Conservation (phyloP, 1,140 invertebrate species). For the Cyphomyrmex costatus region DNA sequence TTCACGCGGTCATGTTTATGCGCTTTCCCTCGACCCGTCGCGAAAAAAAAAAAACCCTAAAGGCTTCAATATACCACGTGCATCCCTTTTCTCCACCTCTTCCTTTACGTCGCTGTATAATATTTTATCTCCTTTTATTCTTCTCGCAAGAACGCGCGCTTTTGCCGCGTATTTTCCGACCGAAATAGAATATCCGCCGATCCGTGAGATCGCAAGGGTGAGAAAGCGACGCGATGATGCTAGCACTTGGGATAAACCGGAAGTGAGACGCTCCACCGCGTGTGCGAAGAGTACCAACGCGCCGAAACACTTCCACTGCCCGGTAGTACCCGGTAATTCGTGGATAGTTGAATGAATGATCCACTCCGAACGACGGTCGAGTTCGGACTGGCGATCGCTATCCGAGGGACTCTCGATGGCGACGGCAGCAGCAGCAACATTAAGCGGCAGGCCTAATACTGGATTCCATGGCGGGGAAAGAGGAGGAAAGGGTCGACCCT, state of each 20-base stretch:
- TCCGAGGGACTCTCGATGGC: not conserved
- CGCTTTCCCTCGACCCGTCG: not conserved
- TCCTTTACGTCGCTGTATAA: not conserved
- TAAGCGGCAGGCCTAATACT: constrained; percentile 20
- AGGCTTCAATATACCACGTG: constrained; percentile 31
- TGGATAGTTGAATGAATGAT: not conserved
- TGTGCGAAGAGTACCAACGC: not conserved
- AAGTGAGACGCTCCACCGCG: not conserved
- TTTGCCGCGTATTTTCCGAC: not conserved
- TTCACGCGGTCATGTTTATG: not conserved
- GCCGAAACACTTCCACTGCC: not conserved
- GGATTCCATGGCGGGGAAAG: not conserved
- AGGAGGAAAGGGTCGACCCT: constrained; percentile 9
- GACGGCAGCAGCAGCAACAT: not conserved
- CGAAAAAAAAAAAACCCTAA: not conserved
- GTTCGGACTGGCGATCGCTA: not conserved
- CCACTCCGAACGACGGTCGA: constrained; percentile 4
- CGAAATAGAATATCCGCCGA: constrained; percentile 16
- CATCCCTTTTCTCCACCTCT: not conserved
- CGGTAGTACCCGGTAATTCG: not conserved
- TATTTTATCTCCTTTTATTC: not conserved
- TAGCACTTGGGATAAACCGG: not conserved
- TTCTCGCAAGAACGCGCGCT: not conserved
- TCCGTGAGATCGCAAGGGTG: constrained; percentile 7
- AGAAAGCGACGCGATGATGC: not conserved